Conservation (phyloP, 2,113 vertebrate species). For the Clarias batrachus region DNA sequence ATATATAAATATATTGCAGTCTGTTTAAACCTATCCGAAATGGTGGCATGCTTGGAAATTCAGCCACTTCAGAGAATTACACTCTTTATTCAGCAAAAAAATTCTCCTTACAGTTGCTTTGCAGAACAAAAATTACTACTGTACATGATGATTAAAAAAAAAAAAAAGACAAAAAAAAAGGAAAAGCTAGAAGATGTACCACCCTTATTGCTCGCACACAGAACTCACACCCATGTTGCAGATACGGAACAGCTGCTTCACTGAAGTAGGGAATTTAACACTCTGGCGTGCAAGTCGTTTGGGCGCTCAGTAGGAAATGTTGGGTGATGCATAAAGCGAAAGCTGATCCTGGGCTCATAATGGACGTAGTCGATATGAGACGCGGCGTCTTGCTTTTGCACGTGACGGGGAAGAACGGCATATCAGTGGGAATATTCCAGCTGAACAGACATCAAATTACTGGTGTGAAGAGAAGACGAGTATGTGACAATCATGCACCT, state of each 20-base stretch:
- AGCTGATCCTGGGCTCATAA: constrained; percentile 52
- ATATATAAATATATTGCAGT: too few species aligned
- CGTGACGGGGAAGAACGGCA: neutral
- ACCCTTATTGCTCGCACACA: neutral
- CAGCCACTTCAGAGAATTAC: neutral
- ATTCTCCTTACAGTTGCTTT: neutral
- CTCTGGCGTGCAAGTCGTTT: neutral
- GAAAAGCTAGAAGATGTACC: neutral
- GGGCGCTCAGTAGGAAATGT: constrained; percentile 27
- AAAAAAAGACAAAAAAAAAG: constrained; percentile 1
- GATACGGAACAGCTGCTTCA: constrained; percentile 1
- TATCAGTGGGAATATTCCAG: neutral
- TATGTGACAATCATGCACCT: neutral
- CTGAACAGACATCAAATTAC: neutral
- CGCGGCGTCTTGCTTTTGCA: constrained; percentile 32
- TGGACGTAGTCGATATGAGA: constrained; percentile 57
- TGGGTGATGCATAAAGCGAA: constrained; percentile 47
- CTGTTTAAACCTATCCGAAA: neutral
- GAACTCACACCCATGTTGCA: neutral
- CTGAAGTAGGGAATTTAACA: constrained; percentile 17
- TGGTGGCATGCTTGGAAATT: neutral
- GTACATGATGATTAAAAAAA: constrained; percentile 6
- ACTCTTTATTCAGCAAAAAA: neutral
- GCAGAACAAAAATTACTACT: neutral
- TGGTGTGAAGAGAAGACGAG: neutral